These are phyloP conservation scores for Hymenochirus boettgeri DNA, from an alignment of 2,113 vertebrate species.

Conservation along the genomic window DNA sequence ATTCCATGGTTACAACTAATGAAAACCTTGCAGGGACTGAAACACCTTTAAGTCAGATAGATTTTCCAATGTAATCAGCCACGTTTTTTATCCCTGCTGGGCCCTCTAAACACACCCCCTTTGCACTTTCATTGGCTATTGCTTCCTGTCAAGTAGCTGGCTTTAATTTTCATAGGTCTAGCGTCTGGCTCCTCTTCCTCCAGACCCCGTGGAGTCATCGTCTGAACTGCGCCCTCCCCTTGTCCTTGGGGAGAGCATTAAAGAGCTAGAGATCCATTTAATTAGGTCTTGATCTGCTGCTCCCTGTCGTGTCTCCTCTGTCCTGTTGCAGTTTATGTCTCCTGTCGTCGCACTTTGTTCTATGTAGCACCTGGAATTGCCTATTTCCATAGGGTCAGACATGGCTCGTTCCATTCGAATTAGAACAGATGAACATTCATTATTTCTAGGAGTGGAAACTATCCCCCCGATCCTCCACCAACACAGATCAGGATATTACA, in stretches of 20 bases:
- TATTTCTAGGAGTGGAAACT: no score
- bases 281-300: neutral
- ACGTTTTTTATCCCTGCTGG: slow-evolving; percentile 30
- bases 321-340: neutral
- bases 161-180: slow-evolving; percentile 14
- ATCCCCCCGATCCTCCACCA: no score
- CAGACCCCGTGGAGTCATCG: slow-evolving; percentile 27
- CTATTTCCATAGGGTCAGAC: no score
- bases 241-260: slow-evolving; percentile 37
- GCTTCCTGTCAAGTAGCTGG: neutral
- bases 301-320: neutral
- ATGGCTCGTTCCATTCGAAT: no score
- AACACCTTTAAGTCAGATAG: no score
- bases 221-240: slow-evolving; percentile 10
- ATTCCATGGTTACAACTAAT: no score
- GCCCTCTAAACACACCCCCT: neutral
- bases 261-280: slow-evolving; percentile 33
- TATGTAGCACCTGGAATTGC: no score
- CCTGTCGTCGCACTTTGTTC: neutral
- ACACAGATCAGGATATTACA: no score
- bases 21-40: no score
- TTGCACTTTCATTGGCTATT: neutral
- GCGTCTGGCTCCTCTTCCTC: neutral
- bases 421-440: no score
- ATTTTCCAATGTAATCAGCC: slow-evolving; percentile 16